These are phyloP conservation scores for Tetramorium parvispinum DNA, from an alignment of 1,140 invertebrate species.

Conservation along the genomic window DNA sequence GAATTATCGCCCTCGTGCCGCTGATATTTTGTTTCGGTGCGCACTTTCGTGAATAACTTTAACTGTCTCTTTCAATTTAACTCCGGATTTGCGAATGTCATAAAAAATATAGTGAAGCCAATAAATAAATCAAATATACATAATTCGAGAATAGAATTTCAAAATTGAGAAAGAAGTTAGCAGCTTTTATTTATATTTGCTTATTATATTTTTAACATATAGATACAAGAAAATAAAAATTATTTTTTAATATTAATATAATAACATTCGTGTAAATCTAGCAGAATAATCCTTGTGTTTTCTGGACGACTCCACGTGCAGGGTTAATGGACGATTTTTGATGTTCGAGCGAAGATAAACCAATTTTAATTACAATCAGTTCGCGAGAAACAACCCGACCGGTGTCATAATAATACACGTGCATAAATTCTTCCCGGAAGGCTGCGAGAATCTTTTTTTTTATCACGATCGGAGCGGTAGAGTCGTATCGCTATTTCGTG, in stretches of 20 bases:
- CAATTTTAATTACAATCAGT: constrained; percentile 43
- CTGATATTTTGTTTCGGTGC: neutral
- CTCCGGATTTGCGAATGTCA: neutral
- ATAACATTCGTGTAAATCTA: neutral
- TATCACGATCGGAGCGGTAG: constrained; percentile 33
- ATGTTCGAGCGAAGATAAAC: constrained; percentile 5
- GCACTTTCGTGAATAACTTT: neutral
- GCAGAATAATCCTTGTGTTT: neutral
- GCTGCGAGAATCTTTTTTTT: constrained; percentile 42
- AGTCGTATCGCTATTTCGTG: constrained; percentile 31
- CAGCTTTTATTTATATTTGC: neutral
- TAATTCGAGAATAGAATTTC: neutral
- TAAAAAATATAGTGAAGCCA: neutral
- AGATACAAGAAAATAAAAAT: neutral
- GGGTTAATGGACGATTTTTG: neutral
- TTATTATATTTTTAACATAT: neutral
- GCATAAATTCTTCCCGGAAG: constrained; percentile 43
- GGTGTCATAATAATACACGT: constrained; percentile 23
- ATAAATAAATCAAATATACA: neutral
- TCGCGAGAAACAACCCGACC: neutral
- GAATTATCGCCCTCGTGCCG: neutral
- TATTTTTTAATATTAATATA: neutral
- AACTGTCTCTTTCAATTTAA: neutral
- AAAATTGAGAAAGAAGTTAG: neutral
- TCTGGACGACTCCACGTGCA: neutral